Base-by-base conservation (phyloP, 2,113 vertebrate genomes). In the Chionomys nivalis region DNA sequence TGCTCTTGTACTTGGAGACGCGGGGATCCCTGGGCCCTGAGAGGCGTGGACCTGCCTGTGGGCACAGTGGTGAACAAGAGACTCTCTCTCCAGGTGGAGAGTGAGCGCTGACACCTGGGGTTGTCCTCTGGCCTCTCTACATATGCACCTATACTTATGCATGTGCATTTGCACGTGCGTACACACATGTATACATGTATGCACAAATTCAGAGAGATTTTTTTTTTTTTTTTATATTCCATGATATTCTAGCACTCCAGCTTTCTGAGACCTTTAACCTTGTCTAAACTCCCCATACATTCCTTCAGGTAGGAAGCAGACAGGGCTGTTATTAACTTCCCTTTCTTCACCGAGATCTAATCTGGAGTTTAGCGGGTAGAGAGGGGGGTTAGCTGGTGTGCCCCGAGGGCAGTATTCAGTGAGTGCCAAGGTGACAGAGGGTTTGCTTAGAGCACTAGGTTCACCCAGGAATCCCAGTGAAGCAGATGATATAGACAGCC, bases 181-280 rank as follows among this genome's bases (percentile, higher is more conserved):
- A 70, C 14, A 36, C 68, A 36, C 68, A 36, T 1, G 11, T 24
- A 16, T 26, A 28, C 12, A 49, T 66, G 47, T 33, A 47, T 5
- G 13, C 28, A 86, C 31, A 65, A 42, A 86, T 65, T 44, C 83
- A 86, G 39, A 36, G 17, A 39, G 21, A 33, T 17, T 58, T 58
- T 44, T 36, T 36, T 65, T 17, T 58, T 58, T 44, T 36, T 36
- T 65, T 61, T 83, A 42, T 10, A 86, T 86, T 47, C 16, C 66
- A 58, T 63, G 33, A 44, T 7, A 65, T 61, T 65, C 55, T 36
- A 33, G 16, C 58, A 33, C 19, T 81, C 19, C 65, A 24, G 0
- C 44, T 91, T 90, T 90, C 61, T 39, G 87, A 82, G 14, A 26
- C 33, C 87, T 90, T 93, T 68, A 70, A 42, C n/a, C 42, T n/a